These are phyloP conservation scores for Gymnoscopelus microlampas DNA, from an alignment of 2,797 vertebrate genomes.

Conservation along the genomic window DNA sequence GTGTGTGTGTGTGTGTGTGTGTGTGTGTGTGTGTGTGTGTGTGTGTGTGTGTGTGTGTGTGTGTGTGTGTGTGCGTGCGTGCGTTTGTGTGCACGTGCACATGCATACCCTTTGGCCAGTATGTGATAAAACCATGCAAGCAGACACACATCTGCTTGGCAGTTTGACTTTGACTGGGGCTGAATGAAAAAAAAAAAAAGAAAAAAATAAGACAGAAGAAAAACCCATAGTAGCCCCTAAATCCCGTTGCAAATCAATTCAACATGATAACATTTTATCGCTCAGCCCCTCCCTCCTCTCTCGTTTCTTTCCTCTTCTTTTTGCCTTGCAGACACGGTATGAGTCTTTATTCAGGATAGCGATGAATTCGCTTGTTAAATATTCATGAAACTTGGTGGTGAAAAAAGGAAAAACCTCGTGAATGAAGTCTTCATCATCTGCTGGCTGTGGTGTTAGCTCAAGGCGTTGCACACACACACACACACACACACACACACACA, in stretches of 20 bases:
- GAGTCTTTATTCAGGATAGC: too few relatives aligned
- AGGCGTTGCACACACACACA: too few relatives aligned
- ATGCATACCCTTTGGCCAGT: conserved; percentile 6
- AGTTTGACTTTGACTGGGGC: too few relatives aligned
- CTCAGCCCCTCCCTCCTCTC: not conserved
- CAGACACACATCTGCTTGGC: too few relatives aligned
- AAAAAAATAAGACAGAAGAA: too few relatives aligned
- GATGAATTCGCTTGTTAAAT: too few relatives aligned
- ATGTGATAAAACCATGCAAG: not conserved
- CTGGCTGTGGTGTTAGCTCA: not conserved
- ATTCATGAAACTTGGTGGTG: too few relatives aligned
- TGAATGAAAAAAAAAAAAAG: too few relatives aligned
- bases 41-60: conserved; percentile 2
- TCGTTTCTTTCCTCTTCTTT: conserved; percentile 3
- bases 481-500: too few relatives aligned
- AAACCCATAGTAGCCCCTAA: not conserved
- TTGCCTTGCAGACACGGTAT: conserved; percentile 9
- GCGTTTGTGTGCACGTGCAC: conserved; percentile 5
- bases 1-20: not conserved
- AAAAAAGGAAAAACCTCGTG: too few relatives aligned
- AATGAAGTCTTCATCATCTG: not conserved
- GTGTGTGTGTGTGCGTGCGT: too few relatives aligned
- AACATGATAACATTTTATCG: conserved; percentile 8
- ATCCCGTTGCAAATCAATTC: conserved; percentile 29
- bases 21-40: conserved; percentile 18